phyloP scores from a whole-genome alignment of 2,888 invertebrate genomes.

The Linnaemya tessellans region DNA sequence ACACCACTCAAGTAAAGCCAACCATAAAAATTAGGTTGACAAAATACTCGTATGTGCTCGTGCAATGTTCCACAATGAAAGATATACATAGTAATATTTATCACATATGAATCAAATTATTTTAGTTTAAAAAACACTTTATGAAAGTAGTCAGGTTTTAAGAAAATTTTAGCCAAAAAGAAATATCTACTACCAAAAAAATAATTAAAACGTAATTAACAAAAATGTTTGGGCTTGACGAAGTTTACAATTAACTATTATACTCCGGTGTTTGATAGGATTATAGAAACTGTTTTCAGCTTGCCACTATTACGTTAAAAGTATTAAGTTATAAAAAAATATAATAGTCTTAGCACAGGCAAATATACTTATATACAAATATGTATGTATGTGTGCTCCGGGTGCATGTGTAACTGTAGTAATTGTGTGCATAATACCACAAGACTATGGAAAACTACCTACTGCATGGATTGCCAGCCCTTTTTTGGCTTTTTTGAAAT shows the following conservation, averaged over 20 bases:
- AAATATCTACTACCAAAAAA: not conserved
- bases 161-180: slow-evolving; percentile 1
- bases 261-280: not conserved
- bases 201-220: not conserved
- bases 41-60: slow-evolving; percentile 16
- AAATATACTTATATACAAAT: not conserved
- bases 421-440: not conserved
- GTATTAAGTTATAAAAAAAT: slow-evolving; percentile 6
- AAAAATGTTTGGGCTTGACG: slow-evolving; percentile 22
- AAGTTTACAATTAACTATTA: slow-evolving; percentile 3
- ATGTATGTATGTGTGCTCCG: not conserved
- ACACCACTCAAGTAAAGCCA: slow-evolving; percentile 47
- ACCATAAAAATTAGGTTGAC: slow-evolving; percentile 61
- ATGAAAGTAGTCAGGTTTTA: not conserved
- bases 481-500: slow-evolving; percentile 40
- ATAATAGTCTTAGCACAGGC: not conserved
- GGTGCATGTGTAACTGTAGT: too few relatives aligned
- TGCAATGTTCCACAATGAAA: not conserved
- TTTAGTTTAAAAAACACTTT: not conserved
- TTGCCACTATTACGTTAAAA: not conserved
- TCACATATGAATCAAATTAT: not conserved
- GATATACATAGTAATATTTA: not conserved
- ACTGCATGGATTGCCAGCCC: slow-evolving; percentile 19
- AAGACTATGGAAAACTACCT: not conserved
- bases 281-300: not conserved